Evolutionary conservation across 2,113 vertebrate species (phyloP), one percentile per base, ranked within the genome.

Genomic region (Boulengerochromis microlepis): DNA sequence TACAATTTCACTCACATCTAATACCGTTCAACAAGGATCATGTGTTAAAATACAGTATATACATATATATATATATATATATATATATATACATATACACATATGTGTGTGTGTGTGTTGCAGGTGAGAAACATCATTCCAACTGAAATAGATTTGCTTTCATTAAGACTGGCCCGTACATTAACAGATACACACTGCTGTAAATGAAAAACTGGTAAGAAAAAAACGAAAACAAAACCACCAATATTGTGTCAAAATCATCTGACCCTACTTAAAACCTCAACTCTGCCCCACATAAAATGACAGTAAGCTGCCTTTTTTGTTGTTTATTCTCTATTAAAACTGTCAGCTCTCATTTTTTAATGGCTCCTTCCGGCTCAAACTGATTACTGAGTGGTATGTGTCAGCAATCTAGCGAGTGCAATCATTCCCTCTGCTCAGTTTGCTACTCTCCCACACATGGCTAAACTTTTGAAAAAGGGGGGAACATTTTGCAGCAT

Each of bases 361-460:
- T 86, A 87, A 83, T 56, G 84, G 24, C 82, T 94, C 86, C 87
- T 95, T 93, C 93, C 87, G 86, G 87, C 91, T 91, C 87, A 80
- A 38, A 71, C 76, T 86, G 54, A 91, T 86, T 59, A 47, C 71
- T 81, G 42, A 80, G 11, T 3, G 47, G 29, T 74, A 74, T 74
- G 69, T 74, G 69, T 18, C 69, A 74, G 69, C 40, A 74, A 47
- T 47, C 45, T 78, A 0, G 33, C 12, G 24, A 76, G 31, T 40
- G 29, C 42, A 31, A 16, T 69, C 31, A 74, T 66, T 84, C 42
- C 56, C 52, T 84, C 53, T 64, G 33, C 18, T 33, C 81, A 82
- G 11, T 59, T 87, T 81, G 42, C 78, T 86, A 45, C 81, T 66
- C 90, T 84, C 91, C 61, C 56, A 61, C 86, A 91, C 86, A 86